Conservation (phyloP, 2,888 invertebrate species). For the Gymnocheta viridis region DNA sequence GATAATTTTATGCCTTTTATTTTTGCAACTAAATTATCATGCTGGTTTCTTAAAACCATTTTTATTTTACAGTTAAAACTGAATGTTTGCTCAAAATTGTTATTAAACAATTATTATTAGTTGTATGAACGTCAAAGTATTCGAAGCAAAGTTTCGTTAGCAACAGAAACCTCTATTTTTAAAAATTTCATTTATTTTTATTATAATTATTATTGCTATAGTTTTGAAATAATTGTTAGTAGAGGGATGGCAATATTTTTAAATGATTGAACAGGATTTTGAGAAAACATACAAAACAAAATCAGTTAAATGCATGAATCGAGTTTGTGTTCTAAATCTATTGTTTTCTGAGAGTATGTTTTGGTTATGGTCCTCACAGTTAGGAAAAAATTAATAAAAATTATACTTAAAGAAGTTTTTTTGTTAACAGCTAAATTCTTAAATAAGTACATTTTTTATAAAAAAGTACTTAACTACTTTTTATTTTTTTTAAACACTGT, state of each 20-base stretch:
- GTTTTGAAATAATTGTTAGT: neutral
- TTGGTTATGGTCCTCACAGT: too few relatives aligned
- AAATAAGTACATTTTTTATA: too few relatives aligned
- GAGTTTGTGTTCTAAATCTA: conserved; percentile 1
- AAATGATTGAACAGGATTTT: neutral
- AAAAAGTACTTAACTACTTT: too few relatives aligned
- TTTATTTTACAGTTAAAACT: neutral
- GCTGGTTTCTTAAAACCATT: conserved; percentile 11
- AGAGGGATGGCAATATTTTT: neutral
- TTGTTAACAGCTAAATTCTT: too few relatives aligned
- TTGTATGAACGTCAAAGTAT: neutral
- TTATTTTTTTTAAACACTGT: too few relatives aligned
- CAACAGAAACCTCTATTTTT: neutral
- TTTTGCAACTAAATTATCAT: conserved; percentile 13
- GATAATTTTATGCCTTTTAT: neutral
- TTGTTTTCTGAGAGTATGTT: too few relatives aligned
- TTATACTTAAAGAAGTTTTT: too few relatives aligned
- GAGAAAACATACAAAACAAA: neutral
- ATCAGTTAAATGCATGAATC: neutral
- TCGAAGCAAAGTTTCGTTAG: neutral
- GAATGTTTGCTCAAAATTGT: conserved; percentile 5
- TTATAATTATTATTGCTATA: neutral
- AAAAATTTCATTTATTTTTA: neutral
- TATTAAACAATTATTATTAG: conserved; percentile 25
- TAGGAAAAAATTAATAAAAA: too few relatives aligned